Percentiles rank a stretch among this genome's conserved stretches.
These are phyloP conservation scores for Heptranchias perlo DNA, from an alignment of 2,113 vertebrate genomes.

Conservation along the genomic window DNA sequence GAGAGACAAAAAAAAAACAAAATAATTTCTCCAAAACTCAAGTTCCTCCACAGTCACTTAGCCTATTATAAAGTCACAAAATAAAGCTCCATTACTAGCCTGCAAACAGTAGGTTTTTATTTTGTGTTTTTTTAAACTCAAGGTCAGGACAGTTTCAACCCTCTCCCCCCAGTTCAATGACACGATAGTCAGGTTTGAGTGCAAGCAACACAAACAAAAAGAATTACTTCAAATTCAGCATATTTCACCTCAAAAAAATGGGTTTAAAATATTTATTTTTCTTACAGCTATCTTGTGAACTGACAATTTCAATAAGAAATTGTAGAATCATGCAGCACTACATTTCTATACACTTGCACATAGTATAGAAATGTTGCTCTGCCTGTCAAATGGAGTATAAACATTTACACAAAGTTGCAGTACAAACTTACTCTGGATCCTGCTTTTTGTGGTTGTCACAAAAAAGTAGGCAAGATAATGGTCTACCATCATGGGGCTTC, in stretches of 20 bases:
- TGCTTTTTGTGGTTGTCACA: constrained; percentile 98
- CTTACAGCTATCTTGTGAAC: not conserved
- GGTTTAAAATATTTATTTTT: not conserved
- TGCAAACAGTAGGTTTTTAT: not conserved
- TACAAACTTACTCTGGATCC: constrained; percentile 86
- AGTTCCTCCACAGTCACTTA: not conserved
- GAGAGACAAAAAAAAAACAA: constrained; percentile 14
- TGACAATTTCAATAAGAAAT: not conserved
- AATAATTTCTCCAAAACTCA: not conserved
- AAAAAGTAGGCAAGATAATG: constrained; percentile 91
- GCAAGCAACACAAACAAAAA: not conserved
- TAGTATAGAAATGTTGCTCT: not conserved
- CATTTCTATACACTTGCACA: not conserved
- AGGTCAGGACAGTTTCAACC: not conserved
- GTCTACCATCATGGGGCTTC: constrained; percentile 82
- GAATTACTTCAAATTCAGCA: not conserved
- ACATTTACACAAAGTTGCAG: not conserved
- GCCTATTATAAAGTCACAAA: not conserved
- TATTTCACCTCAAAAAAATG: not conserved
- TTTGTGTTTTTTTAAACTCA: not conserved
- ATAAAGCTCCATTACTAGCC: not conserved
- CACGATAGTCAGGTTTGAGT: not conserved
- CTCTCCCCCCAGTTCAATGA: not conserved
- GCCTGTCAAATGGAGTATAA: not conserved
- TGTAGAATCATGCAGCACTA: not conserved